Base-by-base conservation (phyloP, 2,888 invertebrate genomes). In the Apocheima hispidaria region DNA sequence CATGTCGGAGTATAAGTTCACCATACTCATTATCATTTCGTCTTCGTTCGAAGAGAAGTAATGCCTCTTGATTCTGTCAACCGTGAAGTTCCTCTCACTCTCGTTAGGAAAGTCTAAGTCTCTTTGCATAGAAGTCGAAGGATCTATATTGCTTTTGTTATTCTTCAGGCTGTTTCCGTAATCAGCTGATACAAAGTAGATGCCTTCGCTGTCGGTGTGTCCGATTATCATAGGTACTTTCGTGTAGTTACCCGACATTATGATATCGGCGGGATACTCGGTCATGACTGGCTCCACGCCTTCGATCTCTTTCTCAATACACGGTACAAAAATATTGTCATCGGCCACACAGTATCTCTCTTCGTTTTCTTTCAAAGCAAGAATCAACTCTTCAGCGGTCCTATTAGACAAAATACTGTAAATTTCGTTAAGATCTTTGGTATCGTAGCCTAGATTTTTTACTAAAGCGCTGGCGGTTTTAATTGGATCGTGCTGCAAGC, bases 201-300 rank as follows among this genome's bases (percentile, higher is more conserved):
- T 84, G 0, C 92, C 92, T 77, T 92, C 92, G 20, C 82, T 85
- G 63, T 90, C 86, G 14, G 89, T 92, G 53, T 82, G 85, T 0
- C 92, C 92, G 16, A 92, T 86, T 30, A 92, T 90, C 86, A 92
- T 88, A 0, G 92, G 92, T 5, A 92, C 77, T 74, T 90, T 90
- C 0, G 83, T 86, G 52, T 90, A 92, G 59, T 91, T 87, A 0
- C 88, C 87, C 0, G 88, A 78, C 40, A 66, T 71, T 14, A 92
- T 86, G 5, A 88, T 74, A 7, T 85, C 79, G 1, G 79, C 71
- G 0, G 92, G 90, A 70, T 86, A 82, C 33, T 84, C 74, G 0
- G 87, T 86, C 1, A 92, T 54, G 0, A 91, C 72, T 0, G 90
- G 74, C 16, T 89, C 87, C 0, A 88, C 75, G 0, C 90, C 92